Evolutionary conservation across 2,888 invertebrate species (phyloP).

Genomic region (Agonopterix arenella): DNA sequence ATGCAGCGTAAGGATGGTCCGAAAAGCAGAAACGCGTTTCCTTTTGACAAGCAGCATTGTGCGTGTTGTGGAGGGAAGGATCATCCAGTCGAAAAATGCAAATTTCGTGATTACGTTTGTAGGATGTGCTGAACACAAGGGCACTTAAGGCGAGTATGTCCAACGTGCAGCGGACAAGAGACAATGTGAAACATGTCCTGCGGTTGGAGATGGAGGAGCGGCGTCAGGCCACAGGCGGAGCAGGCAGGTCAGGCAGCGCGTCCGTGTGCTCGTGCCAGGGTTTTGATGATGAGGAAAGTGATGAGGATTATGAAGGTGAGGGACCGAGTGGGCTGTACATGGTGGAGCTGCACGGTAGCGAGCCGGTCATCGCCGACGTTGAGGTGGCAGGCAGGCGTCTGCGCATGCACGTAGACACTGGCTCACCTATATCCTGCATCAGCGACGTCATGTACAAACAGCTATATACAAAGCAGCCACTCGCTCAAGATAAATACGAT

Average conservation of each 20-base stretch:
- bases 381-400: conserved; percentile 1
- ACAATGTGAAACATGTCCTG: background rate
- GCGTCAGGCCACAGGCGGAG: background rate
- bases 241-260: background rate
- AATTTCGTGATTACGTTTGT: conserved; percentile 5
- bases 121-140: conserved; percentile 1
- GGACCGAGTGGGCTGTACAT: background rate
- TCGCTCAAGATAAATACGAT: background rate
- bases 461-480: background rate
- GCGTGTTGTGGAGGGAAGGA: background rate
- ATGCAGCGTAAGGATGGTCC: background rate
- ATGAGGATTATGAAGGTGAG: background rate
- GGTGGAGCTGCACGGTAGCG: conserved; percentile 1
- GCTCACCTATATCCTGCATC: conserved; percentile 3
- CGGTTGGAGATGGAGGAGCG: background rate
- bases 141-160: conserved; percentile 2
- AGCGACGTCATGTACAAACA: background rate
- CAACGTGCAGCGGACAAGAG: background rate
- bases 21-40: background rate
- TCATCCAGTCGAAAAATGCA: background rate
- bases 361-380: conserved; percentile 2
- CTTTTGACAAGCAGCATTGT: background rate
- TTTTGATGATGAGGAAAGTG: background rate
- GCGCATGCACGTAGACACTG: conserved; percentile 4
- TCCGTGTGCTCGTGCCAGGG: background rate